Evolutionary conservation across 2,888 invertebrate genomes (phyloP).

Genomic region (Papilio demoleus): DNA sequence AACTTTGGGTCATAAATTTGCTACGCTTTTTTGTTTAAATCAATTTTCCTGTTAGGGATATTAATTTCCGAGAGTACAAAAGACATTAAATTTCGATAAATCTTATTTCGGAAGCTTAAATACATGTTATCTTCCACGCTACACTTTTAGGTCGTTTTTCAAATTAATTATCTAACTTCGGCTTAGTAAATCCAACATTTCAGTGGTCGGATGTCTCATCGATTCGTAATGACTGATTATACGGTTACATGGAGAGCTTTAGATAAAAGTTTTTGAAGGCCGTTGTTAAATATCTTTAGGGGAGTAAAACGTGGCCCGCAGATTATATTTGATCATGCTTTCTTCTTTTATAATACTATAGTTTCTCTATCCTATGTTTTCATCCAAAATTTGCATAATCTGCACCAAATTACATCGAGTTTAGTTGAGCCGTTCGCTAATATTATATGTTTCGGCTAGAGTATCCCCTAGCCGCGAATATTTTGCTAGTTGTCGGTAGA

Average conservation of each 20-base stretch:
- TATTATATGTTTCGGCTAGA: too few species aligned
- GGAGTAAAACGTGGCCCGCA: not conserved
- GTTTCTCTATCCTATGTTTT: too few species aligned
- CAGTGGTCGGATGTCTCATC: slow-evolving; percentile 20
- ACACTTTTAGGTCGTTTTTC: slow-evolving; percentile 28
- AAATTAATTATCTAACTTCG: slow-evolving; percentile 39
- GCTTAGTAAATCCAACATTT: slow-evolving; percentile 28
- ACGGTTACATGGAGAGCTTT: slow-evolving; percentile 13
- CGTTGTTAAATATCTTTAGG: not conserved
- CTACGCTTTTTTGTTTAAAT: not conserved
- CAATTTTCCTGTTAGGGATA: slow-evolving; percentile 10
- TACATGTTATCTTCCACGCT: slow-evolving; percentile 28
- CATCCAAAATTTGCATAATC: too few species aligned
- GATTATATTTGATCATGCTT: too few species aligned
- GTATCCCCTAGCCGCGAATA: too few species aligned
- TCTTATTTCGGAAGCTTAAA: slow-evolving; percentile 24
- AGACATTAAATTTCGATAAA: slow-evolving; percentile 24
- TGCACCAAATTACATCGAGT: too few species aligned
- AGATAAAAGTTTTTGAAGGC: slow-evolving; percentile 7
- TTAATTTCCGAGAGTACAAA: slow-evolving; percentile 2
- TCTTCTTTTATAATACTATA: too few species aligned
- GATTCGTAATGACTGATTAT: slow-evolving; percentile 31
- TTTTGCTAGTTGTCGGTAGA: too few species aligned
- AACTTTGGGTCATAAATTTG: not conserved
- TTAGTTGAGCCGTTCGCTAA: too few species aligned